Conservation (phyloP, 2,888 invertebrate species). For the Pilophorus perplexus region DNA sequence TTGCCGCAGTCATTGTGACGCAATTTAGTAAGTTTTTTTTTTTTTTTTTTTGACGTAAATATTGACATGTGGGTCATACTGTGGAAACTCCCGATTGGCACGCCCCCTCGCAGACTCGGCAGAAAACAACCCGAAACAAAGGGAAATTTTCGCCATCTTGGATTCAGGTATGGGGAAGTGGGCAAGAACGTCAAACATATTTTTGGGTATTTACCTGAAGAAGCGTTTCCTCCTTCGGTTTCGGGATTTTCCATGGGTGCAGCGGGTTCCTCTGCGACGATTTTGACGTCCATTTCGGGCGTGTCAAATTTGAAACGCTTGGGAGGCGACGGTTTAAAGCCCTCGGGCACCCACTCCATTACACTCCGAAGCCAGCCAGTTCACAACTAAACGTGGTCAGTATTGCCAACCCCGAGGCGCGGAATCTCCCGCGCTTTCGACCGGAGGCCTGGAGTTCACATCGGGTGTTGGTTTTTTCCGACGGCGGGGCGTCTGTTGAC, state of each 20-base stretch:
- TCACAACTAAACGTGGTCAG: constrained; percentile 7
- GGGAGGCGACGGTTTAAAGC: constrained; percentile 27
- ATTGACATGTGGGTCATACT: constrained; percentile 25
- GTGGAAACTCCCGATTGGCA: constrained; percentile 18
- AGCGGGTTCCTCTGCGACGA: background rate
- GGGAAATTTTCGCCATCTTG: constrained; percentile 47
- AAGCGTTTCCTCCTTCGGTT: background rate
- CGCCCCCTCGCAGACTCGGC: constrained; percentile 39
- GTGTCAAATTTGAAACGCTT: constrained; percentile 37
- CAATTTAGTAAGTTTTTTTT: too few species aligned
- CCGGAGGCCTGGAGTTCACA: too few species aligned
- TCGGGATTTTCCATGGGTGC: background rate
- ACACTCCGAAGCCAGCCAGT: constrained; percentile 14
- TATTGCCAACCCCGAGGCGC: constrained; percentile 19
- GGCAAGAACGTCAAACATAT: constrained; percentile 44
- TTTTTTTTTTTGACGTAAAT: constrained; percentile 12
- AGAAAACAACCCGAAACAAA: constrained; percentile 8
- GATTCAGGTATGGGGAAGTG: constrained; percentile 25
- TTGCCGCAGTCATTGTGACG: background rate
- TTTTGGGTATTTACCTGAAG: constrained; percentile 43
- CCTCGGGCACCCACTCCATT: constrained; percentile 39
- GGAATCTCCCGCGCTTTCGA: constrained; percentile 1
- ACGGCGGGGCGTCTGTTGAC: background rate
- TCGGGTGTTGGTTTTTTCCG: constrained; percentile 21
- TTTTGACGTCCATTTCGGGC: constrained; percentile 19